Evolutionary conservation across 92 coral and sea anemone genomes (phyloP).

Genomic region (Porites rus): DNA sequence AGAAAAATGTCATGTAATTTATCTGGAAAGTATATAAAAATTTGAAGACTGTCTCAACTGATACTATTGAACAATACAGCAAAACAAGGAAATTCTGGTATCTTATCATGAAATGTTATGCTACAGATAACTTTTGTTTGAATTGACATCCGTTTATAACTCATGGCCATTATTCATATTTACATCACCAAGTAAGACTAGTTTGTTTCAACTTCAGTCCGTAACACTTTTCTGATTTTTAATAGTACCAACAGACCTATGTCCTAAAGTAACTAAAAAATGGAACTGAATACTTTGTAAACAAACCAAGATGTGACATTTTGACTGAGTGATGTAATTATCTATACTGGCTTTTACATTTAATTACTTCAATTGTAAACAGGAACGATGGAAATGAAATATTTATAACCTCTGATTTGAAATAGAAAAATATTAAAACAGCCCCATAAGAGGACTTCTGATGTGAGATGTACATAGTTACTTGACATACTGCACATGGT

Average conservation of each 20-base stretch:
- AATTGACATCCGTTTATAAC: too few relatives aligned
- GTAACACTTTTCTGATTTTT: too few relatives aligned
- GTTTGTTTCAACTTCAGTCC: too few relatives aligned
- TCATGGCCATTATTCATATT: neutral
- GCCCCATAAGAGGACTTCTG: neutral
- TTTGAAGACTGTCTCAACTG: neutral
- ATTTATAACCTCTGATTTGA: neutral
- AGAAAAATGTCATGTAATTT: neutral
- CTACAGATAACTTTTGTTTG: too few relatives aligned
- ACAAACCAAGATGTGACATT: conserved; percentile 13
- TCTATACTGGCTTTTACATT: conserved; percentile 10
- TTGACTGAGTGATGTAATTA: conserved; percentile 3
- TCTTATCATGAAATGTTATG: neutral
- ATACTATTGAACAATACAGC: neutral
- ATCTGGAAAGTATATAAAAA: too few relatives aligned
- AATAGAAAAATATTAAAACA: neutral
- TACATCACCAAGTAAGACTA: neutral
- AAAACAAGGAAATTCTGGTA: neutral
- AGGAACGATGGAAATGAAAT: conserved; percentile 18
- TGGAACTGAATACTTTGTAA: conserved; percentile 6
- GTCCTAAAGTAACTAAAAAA: neutral
- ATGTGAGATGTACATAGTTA: neutral
- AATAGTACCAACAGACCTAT: too few relatives aligned
- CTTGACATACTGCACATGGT: too few relatives aligned
- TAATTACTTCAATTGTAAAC: neutral